Evolutionary conservation across 2,888 invertebrate genomes (phyloP).

Genomic region (Troides oblongomaculatus): DNA sequence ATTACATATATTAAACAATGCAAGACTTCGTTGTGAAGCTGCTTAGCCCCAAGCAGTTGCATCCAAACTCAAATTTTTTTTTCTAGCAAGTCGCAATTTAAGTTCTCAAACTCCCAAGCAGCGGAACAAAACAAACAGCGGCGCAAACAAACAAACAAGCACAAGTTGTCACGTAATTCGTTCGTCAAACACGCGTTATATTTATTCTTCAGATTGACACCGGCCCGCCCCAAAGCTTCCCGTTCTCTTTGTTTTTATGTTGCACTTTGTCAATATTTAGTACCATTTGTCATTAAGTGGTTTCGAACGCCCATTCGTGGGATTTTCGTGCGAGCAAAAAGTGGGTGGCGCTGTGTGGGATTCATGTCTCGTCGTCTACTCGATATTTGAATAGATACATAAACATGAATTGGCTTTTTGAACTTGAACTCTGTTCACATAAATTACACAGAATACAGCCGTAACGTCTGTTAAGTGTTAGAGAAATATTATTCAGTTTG

Average conservation of each 20-base stretch:
- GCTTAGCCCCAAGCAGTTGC: background rate
- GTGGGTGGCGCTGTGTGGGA: conserved; percentile 62
- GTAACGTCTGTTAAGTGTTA: background rate
- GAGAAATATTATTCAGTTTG: no score
- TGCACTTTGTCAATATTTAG: conserved; percentile 70
- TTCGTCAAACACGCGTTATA: conserved; percentile 66
- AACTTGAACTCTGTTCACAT: conserved; percentile 12
- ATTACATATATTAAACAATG: no score
- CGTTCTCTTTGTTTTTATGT: conserved; percentile 70
- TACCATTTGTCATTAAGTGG: conserved; percentile 71
- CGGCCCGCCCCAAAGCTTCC: conserved; percentile 59
- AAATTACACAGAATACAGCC: background rate
- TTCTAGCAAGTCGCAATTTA: conserved; percentile 45
- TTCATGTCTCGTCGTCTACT: conserved; percentile 43
- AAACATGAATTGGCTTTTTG: conserved; percentile 15
- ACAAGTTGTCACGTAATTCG: conserved; percentile 75
- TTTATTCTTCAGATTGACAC: conserved; percentile 77
- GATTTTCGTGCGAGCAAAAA: conserved; percentile 41
- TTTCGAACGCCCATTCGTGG: conserved; percentile 61
- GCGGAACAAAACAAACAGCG: conserved; percentile 53
- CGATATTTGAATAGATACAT: conserved; percentile 18
- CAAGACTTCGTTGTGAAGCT: background rate
- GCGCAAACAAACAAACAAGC: conserved; percentile 51
- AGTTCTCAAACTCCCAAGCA: conserved; percentile 51
- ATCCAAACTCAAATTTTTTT: conserved; percentile 39